These are phyloP conservation scores for Vannuccia rotundouncinata DNA, from an alignment of 2,888 invertebrate genomes.

Conservation along the genomic window DNA sequence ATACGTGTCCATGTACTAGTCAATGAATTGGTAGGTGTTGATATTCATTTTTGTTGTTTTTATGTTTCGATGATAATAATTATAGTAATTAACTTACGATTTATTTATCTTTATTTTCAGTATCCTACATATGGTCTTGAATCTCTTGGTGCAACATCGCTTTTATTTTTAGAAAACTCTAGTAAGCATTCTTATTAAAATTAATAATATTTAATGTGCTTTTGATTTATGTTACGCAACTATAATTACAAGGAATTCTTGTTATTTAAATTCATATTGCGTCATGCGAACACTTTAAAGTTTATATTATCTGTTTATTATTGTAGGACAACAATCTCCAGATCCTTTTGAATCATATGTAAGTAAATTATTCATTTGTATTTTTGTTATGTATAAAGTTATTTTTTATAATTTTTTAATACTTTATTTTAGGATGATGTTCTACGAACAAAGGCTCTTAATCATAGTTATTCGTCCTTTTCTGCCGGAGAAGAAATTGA, in stretches of 20 bases:
- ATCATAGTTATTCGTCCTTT: neutral
- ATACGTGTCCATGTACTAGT: neutral
- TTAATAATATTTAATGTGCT: too few species aligned
- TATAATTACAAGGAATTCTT: too few species aligned
- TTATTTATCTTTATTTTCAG: too few species aligned
- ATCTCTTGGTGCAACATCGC: neutral
- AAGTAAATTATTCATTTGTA: neutral
- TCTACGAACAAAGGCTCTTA: neutral
- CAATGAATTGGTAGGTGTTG: neutral
- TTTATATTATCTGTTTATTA: neutral
- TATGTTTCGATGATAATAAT: neutral
- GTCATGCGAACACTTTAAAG: too few species aligned
- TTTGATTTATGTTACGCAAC: too few species aligned
- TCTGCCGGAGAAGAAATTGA: neutral
- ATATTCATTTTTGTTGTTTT: neutral
- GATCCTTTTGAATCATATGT: constrained; percentile 4
- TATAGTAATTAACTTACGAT: too few species aligned
- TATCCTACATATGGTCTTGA: neutral
- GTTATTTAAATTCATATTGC: too few species aligned
- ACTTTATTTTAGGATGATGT: neutral
- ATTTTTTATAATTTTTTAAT: neutral
- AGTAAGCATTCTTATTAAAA: neutral
- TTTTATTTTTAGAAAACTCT: neutral
- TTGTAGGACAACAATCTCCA: neutral
- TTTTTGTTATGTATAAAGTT: neutral